Evolutionary conservation across 2,888 invertebrate genomes (phyloP).

Genomic region (Operophtera brumata): DNA sequence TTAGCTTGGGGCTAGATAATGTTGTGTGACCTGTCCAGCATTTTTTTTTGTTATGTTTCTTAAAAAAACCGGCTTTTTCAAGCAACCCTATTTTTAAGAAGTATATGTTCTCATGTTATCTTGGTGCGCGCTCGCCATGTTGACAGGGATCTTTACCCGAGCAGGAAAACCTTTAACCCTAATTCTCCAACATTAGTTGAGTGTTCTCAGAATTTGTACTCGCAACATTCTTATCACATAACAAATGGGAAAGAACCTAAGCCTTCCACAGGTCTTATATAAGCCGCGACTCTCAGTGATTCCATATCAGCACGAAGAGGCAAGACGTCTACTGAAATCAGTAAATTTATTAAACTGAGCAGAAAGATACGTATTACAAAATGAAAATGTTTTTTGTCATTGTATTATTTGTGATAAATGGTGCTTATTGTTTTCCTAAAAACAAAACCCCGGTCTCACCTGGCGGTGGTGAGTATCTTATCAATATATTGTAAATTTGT

Average conservation of each 20-base stretch:
- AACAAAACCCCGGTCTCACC: background rate
- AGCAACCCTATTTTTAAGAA: too few relatives aligned
- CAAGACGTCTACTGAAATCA: conserved; percentile 1
- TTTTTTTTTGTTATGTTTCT: too few relatives aligned
- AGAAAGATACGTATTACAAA: background rate
- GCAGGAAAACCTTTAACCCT: background rate
- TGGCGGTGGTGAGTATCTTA: conserved; percentile 4
- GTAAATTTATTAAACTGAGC: background rate
- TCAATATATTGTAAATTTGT: background rate
- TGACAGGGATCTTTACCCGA: background rate
- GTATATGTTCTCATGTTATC: too few relatives aligned
- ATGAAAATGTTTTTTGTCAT: conserved; percentile 4
- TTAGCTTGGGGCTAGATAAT: too few relatives aligned
- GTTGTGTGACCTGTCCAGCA: too few relatives aligned
- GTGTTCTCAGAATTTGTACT: background rate
- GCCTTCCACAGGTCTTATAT: background rate
- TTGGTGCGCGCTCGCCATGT: too few relatives aligned
- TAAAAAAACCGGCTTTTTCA: too few relatives aligned
- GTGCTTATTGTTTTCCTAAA: conserved; percentile 3
- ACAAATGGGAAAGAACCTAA: conserved; percentile 15
- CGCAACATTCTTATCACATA: background rate
- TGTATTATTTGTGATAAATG: conserved; percentile 2
- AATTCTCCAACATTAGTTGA: background rate
- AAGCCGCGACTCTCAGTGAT: background rate
- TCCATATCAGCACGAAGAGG: background rate